These are phyloP conservation scores for Ptychobarbus kaznakovi DNA, from an alignment of 2,797 vertebrate species.

Conservation along the genomic window DNA sequence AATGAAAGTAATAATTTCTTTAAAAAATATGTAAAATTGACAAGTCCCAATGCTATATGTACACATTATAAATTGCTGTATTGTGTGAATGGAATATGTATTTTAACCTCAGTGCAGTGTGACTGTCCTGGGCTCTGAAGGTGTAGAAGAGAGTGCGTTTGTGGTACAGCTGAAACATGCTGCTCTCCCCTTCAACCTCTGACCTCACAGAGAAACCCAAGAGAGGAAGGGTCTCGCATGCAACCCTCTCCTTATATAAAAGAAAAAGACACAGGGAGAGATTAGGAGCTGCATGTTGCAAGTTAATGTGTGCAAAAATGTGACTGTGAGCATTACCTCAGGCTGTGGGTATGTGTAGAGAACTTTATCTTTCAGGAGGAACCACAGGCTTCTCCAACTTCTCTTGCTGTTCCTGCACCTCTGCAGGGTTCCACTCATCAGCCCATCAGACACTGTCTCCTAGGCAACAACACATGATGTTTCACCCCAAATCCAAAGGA, in stretches of 20 bases:
- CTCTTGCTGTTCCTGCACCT: constrained; percentile 91
- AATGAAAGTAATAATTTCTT: background rate
- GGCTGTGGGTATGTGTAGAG: constrained; percentile 93
- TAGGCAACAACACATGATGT: constrained; percentile 53
- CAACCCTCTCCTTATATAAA: constrained; percentile 85
- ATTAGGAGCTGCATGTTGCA: background rate
- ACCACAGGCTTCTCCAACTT: constrained; percentile 97
- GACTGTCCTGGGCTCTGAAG: constrained; percentile 90
- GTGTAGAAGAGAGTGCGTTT: constrained; percentile 95
- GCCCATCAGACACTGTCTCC: constrained; percentile 81
- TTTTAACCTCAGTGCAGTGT: constrained; percentile 89
- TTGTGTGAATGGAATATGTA: background rate
- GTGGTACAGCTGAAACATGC: constrained; percentile 94
- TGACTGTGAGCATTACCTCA: constrained; percentile 80
- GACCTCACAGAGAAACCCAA: constrained; percentile 92
- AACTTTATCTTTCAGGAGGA: constrained; percentile 98
- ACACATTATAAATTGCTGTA: background rate
- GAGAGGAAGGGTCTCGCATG: constrained; percentile 92
- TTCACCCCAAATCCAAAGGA: background rate
- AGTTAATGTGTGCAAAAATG: constrained; percentile 54
- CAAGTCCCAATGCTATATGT: background rate
- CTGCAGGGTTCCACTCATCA: constrained; percentile 90
- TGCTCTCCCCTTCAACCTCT: constrained; percentile 78
- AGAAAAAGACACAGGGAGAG: background rate
- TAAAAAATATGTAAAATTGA: background rate